Conservation (phyloP, 2,888 invertebrate species). For the Panorpa germanica region DNA sequence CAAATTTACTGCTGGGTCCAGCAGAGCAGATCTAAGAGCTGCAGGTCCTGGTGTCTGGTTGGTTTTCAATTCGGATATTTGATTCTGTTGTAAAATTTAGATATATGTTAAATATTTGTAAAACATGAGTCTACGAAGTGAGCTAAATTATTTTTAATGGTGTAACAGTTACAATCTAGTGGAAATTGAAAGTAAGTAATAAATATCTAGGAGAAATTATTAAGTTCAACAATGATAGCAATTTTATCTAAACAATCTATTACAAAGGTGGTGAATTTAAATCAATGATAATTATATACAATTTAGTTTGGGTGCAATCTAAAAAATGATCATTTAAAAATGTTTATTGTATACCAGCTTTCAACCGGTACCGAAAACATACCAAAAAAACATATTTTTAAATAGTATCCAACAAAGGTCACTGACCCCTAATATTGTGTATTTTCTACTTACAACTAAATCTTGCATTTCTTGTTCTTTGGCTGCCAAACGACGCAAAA, state of each 20-base stretch:
- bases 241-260: constrained; percentile 8
- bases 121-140: too few species aligned
- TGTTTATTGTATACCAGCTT: too few species aligned
- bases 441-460: constrained; percentile 82
- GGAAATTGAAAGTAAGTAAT: background rate
- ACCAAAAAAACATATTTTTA: too few species aligned
- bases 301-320: background rate
- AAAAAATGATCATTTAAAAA: background rate
- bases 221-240: background rate
- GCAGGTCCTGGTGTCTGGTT: constrained; percentile 62
- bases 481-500: constrained; percentile 78
- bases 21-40: constrained; percentile 59
- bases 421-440: background rate
- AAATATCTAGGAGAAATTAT: too few species aligned
- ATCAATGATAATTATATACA: constrained; percentile 1
- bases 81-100: constrained; percentile 40
- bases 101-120: constrained; percentile 6
- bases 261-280: constrained; percentile 9
- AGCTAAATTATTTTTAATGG: background rate
- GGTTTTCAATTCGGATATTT: constrained; percentile 84
- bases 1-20: constrained; percentile 92
- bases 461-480: constrained; percentile 97
- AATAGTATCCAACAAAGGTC: background rate
- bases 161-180: background rate
- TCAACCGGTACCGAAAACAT: too few species aligned